Percentiles rank a stretch among this genome's conserved stretches.
These are phyloP conservation scores for Meloidogyne hapla DNA, from an alignment of 1,140 invertebrate species.

Conservation along the genomic window DNA sequence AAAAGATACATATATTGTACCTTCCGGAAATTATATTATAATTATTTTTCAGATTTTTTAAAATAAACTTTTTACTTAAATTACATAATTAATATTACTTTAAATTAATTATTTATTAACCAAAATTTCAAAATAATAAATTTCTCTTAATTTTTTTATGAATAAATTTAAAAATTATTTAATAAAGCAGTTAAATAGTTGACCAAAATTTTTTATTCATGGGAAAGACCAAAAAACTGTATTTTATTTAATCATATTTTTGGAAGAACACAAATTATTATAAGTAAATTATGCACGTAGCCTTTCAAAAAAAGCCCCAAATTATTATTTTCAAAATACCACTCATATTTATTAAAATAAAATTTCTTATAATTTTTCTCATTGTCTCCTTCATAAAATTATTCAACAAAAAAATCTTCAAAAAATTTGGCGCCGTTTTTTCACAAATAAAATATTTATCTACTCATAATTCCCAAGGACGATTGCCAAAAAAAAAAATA, in stretches of 20 bases:
- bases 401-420: not conserved
- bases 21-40: no score
- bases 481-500: not conserved
- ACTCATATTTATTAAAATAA: not conserved
- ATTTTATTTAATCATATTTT: not conserved
- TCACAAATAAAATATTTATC: not conserved
- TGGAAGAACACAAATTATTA: not conserved
- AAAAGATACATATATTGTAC: no score
- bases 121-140: no score
- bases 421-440: slow-evolving; percentile 4
- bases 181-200: no score
- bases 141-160: no score
- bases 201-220: not conserved
- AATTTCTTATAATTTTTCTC: not conserved
- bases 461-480: not conserved
- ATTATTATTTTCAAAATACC: not conserved
- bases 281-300: no score
- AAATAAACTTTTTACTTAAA: no score
- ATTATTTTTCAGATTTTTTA: no score
- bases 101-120: no score
- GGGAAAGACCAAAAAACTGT: not conserved
- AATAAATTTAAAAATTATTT: no score
- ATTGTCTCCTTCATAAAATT: not conserved
- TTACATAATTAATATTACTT: no score
- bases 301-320: not conserved